phyloP scores from a whole-genome alignment of 2,888 invertebrate species.

The Bibio marci region DNA sequence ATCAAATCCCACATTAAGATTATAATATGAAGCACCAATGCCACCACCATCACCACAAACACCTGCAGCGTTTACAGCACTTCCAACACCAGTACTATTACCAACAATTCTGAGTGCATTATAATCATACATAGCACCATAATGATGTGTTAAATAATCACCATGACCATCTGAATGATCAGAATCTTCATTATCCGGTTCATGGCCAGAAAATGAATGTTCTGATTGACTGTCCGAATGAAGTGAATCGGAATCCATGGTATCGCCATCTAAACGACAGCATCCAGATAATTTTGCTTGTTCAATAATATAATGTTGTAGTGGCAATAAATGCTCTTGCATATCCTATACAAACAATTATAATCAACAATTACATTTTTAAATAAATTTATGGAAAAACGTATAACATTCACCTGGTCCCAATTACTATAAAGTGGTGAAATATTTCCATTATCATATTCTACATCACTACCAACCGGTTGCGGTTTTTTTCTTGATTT shows the following conservation, averaged over 20 bases:
- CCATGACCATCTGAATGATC: slow-evolving; percentile 49
- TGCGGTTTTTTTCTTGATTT: slow-evolving; percentile 12
- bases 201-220: slow-evolving; percentile 46
- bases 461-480: slow-evolving; percentile 27
- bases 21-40: slow-evolving; percentile 41
- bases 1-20: slow-evolving; percentile 40
- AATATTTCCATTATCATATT: slow-evolving; percentile 40
- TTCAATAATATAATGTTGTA: slow-evolving; percentile 77
- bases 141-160: slow-evolving; percentile 43
- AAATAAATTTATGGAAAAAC: neutral
- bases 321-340: slow-evolving; percentile 59
- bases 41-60: neutral
- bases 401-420: slow-evolving; percentile 30
- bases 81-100: slow-evolving; percentile 24
- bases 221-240: slow-evolving; percentile 60
- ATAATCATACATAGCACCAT: slow-evolving; percentile 23
- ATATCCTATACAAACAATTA: slow-evolving; percentile 24
- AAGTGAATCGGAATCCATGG: slow-evolving; percentile 56
- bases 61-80: too few relatives aligned
- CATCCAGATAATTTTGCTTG: slow-evolving; percentile 56
- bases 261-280: slow-evolving; percentile 48
- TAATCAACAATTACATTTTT: neutral
- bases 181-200: slow-evolving; percentile 60
- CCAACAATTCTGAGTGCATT: slow-evolving; percentile 10
- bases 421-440: slow-evolving; percentile 56